Evolutionary conservation across 2,888 invertebrate species (phyloP).

Genomic region (Venusia cambrica): DNA sequence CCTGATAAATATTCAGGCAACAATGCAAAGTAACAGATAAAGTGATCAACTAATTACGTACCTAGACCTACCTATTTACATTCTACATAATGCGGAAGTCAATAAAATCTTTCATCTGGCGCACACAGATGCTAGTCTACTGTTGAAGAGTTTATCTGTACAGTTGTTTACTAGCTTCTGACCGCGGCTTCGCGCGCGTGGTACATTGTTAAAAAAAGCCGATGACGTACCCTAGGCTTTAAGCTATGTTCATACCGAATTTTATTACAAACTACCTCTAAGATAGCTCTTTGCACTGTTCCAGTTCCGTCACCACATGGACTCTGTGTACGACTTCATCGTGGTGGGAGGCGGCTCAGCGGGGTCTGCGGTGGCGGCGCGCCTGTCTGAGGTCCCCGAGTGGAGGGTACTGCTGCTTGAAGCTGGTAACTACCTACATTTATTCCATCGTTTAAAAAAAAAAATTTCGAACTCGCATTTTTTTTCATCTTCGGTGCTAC

Average conservation of each 20-base stretch:
- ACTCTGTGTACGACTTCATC: constrained; percentile 87
- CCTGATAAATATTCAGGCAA: constrained; percentile 13
- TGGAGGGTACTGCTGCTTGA: constrained; percentile 87
- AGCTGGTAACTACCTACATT: constrained; percentile 76
- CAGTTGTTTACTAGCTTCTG: too few relatives aligned
- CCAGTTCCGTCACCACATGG: constrained; percentile 75
- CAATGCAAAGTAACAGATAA: constrained; percentile 7
- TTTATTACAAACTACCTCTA: too few relatives aligned
- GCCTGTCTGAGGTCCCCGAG: constrained; percentile 86
- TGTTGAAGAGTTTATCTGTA: too few relatives aligned
- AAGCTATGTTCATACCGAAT: too few relatives aligned
- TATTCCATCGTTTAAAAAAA: too few relatives aligned
- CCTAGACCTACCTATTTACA: too few relatives aligned
- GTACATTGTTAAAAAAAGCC: too few relatives aligned
- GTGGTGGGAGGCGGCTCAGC: constrained; percentile 88
- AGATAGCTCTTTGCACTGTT: background rate
- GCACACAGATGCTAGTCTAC: too few relatives aligned
- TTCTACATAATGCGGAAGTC: constrained; percentile 10
- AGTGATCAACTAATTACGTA: constrained; percentile 13
- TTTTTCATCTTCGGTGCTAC: too few relatives aligned
- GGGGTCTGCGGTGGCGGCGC: constrained; percentile 86
- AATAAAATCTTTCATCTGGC: background rate
- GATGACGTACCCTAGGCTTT: too few relatives aligned
- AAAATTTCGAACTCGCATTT: too few relatives aligned
- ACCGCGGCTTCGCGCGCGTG: too few relatives aligned